Base-by-base conservation (phyloP, 2,113 vertebrate genomes). In the Eulemur rufifrons region DNA sequence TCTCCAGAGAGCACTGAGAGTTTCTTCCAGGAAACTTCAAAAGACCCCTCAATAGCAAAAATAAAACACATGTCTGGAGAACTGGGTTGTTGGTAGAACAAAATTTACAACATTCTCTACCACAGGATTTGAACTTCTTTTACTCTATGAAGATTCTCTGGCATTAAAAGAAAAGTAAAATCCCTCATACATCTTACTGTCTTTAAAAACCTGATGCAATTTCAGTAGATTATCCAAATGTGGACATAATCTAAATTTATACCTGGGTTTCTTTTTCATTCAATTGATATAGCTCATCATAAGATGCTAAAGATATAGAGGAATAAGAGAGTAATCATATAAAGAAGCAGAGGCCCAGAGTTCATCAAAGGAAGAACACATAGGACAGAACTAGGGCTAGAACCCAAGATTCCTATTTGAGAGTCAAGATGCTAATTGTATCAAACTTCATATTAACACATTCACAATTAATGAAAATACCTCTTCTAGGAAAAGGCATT, bases 21-120 rank as follows among this genome's bases (percentile, higher is more conserved):
- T 27, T 81, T 42, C 45, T 93, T 83, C 63, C 63, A 80, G 56
- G 9, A 83, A 81, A 77, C n/a, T 66, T 95, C 71, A 69, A 83
- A 89, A 88, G 77, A 82, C 39, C 21, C 71, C 15, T 89, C 39
- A n/a, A 84, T 18, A 56, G 77, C 47, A 82, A 96, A 94, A 91
- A 45, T 13, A 76, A 94, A 95, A 56, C 64, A 92, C n/a, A 87
- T n/a, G 15, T 39, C 69, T 18, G 29, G 50, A 25, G 21, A 81
- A 84, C 2, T 3, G 7, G 42, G 25, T 61, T 88, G 11, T 18
- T 27, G 5, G 25, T 50, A n/a, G 42, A 71, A 82, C 20, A 90
- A 90, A 93, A 91, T 77, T 90, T 68, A 85, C 39, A 68, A 39
- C 32, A 45, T 27, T 92, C 29, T 90, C 84, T 73, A 39, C 34